A percentile compares a stretch with the other conserved stretches of the same genome.
Conservation (phyloP, 2,797 vertebrate genomes). For the Enteromius fasciolatus region DNA sequence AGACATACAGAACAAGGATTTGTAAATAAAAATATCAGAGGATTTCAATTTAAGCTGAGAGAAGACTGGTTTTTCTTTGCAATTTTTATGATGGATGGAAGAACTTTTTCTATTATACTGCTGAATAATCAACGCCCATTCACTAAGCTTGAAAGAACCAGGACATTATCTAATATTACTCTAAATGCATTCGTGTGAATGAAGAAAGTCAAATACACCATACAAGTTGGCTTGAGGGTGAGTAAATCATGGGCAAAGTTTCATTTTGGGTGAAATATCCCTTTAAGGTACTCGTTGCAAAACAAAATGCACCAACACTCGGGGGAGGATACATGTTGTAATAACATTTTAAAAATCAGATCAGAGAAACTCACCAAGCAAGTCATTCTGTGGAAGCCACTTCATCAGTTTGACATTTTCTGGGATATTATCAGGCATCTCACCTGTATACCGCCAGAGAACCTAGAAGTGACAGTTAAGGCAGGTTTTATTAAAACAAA, state of each 20-base stretch:
- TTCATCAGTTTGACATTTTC: constrained; percentile 88
- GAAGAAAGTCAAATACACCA: background rate
- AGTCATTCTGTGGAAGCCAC: constrained; percentile 95
- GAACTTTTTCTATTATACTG: background rate
- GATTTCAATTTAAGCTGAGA: too few relatives aligned
- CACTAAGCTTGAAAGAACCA: background rate
- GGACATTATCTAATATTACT: background rate
- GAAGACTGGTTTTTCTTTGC: background rate
- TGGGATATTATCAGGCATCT: constrained; percentile 73
- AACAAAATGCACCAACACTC: background rate
- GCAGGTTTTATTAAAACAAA: background rate
- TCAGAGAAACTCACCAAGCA: constrained; percentile 79
- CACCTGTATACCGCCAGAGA: constrained; percentile 87
- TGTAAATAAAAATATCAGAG: too few relatives aligned
- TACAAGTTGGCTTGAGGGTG: background rate
- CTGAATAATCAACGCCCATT: background rate
- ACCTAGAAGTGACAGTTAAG: constrained; percentile 73
- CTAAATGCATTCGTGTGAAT: background rate
- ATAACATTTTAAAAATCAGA: background rate
- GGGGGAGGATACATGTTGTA: background rate
- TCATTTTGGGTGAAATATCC: too few relatives aligned
- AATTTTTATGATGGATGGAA: background rate
- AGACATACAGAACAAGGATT: too few relatives aligned
- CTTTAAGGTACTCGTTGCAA: background rate
- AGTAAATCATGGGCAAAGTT: too few relatives aligned